Percentiles rank a stretch among this genome's conserved stretches.
Evolutionary conservation across 2,888 invertebrate genomes (phyloP).

Genomic region (Empis livida): DNA sequence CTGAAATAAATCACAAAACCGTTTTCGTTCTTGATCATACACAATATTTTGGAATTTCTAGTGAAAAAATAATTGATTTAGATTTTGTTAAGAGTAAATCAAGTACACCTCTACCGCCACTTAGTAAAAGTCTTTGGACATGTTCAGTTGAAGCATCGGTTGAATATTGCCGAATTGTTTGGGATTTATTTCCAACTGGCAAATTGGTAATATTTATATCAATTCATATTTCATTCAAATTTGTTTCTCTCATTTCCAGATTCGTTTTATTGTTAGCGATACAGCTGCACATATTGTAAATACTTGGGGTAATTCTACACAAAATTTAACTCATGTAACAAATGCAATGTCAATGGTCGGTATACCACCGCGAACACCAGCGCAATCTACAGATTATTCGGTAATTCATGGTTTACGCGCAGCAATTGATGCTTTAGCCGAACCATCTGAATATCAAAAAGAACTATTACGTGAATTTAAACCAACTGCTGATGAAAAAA

Average conservation of each 20-base stretch:
- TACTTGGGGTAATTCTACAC: conserved; percentile 70
- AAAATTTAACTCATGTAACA: conserved; percentile 76
- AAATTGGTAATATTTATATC: conserved; percentile 50
- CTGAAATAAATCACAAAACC: conserved; percentile 74
- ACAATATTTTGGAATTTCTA: conserved; percentile 68
- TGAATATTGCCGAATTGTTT: conserved; percentile 92
- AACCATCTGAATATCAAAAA: conserved; percentile 65
- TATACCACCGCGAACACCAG: conserved; percentile 50
- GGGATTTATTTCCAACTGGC: conserved; percentile 90
- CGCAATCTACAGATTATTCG: conserved; percentile 45
- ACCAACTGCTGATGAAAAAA: conserved; percentile 26
- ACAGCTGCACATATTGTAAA: conserved; percentile 73
- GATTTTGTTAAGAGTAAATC: conserved; percentile 43
- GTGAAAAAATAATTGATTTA: conserved; percentile 31
- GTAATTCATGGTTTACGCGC: conserved; percentile 73
- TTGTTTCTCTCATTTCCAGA: conserved; percentile 37
- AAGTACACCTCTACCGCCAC: conserved; percentile 64
- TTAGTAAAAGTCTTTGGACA: conserved; percentile 92
- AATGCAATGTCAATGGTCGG: conserved; percentile 74
- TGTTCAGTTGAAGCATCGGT: conserved; percentile 89
- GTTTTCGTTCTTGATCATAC: conserved; percentile 92
- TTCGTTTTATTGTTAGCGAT: conserved; percentile 79
- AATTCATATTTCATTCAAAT: not conserved
- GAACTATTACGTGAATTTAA: conserved; percentile 30
- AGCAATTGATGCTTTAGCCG: conserved; percentile 74